These are phyloP conservation scores for Pelobates cultripes DNA, from an alignment of 2,797 vertebrate species.

Conservation along the genomic window DNA sequence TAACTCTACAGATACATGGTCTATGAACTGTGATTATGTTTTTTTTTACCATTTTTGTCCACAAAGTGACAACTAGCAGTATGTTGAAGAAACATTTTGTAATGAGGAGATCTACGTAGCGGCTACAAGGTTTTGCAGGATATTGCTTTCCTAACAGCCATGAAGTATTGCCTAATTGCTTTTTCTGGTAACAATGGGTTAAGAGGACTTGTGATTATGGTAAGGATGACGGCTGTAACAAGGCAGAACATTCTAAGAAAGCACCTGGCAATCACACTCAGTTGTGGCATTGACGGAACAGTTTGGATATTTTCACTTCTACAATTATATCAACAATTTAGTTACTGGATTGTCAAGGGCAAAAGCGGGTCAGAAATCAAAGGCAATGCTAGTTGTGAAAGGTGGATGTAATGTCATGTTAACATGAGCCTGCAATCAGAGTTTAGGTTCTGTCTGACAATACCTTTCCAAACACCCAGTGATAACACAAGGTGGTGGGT, in stretches of 20 bases:
- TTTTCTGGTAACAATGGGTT: slow-evolving; percentile 18
- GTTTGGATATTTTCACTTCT: slow-evolving; percentile 53
- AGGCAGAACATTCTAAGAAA: slow-evolving; percentile 23
- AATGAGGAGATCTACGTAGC: background rate
- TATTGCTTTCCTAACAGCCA: too few species aligned
- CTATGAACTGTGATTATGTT: too few species aligned
- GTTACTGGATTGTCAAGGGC: slow-evolving; percentile 48
- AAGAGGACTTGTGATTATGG: background rate
- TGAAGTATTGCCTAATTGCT: background rate
- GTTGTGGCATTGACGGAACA: slow-evolving; percentile 47
- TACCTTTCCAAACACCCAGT: slow-evolving; percentile 28
- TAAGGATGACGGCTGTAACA: slow-evolving; percentile 1
- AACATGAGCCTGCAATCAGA: slow-evolving; percentile 42
- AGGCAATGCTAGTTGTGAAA: slow-evolving; percentile 41
- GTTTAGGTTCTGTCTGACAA: slow-evolving; percentile 42
- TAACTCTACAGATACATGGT: too few species aligned
- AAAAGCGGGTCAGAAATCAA: slow-evolving; percentile 50
- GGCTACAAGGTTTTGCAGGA: too few species aligned
- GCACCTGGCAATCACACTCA: slow-evolving; percentile 51
- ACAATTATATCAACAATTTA: slow-evolving; percentile 52
- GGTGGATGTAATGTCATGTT: slow-evolving; percentile 45
- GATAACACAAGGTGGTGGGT: slow-evolving; percentile 46
- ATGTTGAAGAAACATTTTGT: too few species aligned
- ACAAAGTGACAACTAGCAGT: too few species aligned
- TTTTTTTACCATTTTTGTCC: too few species aligned